These are phyloP conservation scores for Dipodomys stephensi DNA, from an alignment of 2,113 vertebrate genomes.

Conservation along the genomic window DNA sequence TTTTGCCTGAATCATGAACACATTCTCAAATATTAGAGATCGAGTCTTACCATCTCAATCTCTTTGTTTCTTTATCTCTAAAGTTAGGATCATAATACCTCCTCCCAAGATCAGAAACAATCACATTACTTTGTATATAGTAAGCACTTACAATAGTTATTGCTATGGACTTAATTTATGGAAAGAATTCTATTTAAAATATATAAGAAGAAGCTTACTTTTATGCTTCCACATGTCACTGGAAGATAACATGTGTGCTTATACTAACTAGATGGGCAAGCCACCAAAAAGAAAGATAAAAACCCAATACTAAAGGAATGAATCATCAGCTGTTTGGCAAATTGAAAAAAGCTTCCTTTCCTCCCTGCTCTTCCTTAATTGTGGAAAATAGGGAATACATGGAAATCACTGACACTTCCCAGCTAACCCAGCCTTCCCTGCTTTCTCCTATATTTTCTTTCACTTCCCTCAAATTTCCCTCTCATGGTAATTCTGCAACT, in stretches of 20 bases:
- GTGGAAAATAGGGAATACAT: background rate
- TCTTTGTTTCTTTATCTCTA: background rate
- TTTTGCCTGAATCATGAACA: background rate
- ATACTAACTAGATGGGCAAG: background rate
- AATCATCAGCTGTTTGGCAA: background rate
- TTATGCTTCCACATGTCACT: background rate
- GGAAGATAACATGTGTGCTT: slow-evolving; percentile 21
- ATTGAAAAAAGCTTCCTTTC: background rate
- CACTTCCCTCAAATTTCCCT: background rate
- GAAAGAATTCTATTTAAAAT: background rate
- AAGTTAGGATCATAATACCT: background rate
- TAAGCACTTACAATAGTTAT: background rate
- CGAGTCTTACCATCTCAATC: background rate
- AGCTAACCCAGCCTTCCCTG: background rate
- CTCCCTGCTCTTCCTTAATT: background rate
- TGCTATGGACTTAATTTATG: background rate
- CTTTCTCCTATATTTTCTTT: background rate
- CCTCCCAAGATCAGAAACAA: background rate
- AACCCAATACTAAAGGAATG: background rate
- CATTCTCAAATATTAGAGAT: background rate
- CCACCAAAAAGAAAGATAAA: background rate
- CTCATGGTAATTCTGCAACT: background rate
- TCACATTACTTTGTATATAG: background rate
- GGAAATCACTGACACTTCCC: background rate
- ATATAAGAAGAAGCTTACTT: background rate